phyloP scores from a whole-genome alignment of 2,113 vertebrate genomes.

The Hyla sarda region DNA sequence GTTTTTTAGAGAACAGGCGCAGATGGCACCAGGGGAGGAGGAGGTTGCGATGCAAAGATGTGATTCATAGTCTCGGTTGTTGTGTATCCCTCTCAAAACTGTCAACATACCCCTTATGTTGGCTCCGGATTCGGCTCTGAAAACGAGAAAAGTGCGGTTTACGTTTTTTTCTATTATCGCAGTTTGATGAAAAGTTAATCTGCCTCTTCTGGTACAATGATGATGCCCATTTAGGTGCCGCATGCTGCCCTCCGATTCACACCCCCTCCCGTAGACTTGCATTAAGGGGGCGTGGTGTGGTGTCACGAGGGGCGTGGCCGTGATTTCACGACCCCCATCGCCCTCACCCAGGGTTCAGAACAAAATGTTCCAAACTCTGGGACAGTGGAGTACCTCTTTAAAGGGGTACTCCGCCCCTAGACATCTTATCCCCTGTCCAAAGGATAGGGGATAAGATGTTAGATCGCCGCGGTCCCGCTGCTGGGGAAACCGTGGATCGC shows the following conservation, averaged over 20 bases:
- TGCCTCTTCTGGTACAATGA: not conserved
- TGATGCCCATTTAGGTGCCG: not conserved
- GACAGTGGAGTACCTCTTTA: too few relatives aligned
- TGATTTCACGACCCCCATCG: too few relatives aligned
- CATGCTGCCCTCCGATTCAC: not conserved
- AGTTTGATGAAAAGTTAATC: not conserved
- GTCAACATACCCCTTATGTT: constrained; percentile 25
- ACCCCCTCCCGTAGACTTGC: too few relatives aligned
- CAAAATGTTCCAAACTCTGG: too few relatives aligned
- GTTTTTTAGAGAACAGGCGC: constrained; percentile 33
- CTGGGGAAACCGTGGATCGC: too few relatives aligned
- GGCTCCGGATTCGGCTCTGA: not conserved
- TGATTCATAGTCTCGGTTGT: constrained; percentile 37
- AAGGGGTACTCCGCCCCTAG: too few relatives aligned
- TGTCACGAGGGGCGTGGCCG: too few relatives aligned
- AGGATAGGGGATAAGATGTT: too few relatives aligned
- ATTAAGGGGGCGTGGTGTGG: too few relatives aligned
- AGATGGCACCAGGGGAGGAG: constrained; percentile 52
- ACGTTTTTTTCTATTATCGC: not conserved
- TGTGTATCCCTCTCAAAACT: not conserved
- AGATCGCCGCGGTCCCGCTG: too few relatives aligned
- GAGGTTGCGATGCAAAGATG: constrained; percentile 19
- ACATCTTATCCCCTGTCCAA: too few relatives aligned
- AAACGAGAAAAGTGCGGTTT: not conserved
- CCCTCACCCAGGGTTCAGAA: too few relatives aligned